Percentiles rank a stretch among this genome's conserved stretches.
These are phyloP conservation scores for Argyresthia albistria DNA, from an alignment of 2,888 invertebrate genomes.

Conservation along the genomic window DNA sequence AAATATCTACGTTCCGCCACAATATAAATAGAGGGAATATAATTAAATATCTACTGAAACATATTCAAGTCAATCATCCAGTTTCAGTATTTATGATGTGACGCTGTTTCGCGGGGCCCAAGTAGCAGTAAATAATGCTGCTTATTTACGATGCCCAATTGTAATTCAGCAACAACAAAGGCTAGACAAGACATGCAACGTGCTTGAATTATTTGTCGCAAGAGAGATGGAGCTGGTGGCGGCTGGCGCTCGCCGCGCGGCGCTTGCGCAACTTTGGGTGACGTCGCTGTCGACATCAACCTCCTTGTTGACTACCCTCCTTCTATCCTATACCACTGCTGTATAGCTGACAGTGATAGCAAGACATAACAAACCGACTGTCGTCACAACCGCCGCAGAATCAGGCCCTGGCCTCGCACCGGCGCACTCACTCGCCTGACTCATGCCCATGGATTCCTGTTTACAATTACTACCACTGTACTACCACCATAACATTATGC, in stretches of 20 bases:
- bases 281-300: conserved; percentile 2
- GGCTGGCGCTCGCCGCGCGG: conserved; percentile 9
- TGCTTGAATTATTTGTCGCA: conserved; percentile 10
- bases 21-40: too few relatives aligned
- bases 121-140: neutral
- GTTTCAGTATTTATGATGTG: neutral
- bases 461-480: conserved; percentile 25
- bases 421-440: conserved; percentile 41
- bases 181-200: conserved; percentile 17
- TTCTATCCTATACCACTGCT: neutral
- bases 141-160: conserved; percentile 7
- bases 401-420: conserved; percentile 21
- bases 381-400: conserved; percentile 14
- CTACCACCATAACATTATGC: conserved; percentile 51
- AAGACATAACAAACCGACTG: neutral
- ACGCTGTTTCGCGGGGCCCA: neutral
- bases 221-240: conserved; percentile 18
- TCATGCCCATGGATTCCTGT: conserved; percentile 59
- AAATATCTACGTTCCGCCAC: too few relatives aligned
- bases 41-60: too few relatives aligned
- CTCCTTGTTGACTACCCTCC: neutral
- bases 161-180: conserved; percentile 17
- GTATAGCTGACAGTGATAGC: neutral
- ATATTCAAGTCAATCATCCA: too few relatives aligned
- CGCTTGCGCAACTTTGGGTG: conserved; percentile 9